These are phyloP conservation scores for Maccullochella peelii DNA, from an alignment of 2,113 vertebrate species.

Conservation along the genomic window DNA sequence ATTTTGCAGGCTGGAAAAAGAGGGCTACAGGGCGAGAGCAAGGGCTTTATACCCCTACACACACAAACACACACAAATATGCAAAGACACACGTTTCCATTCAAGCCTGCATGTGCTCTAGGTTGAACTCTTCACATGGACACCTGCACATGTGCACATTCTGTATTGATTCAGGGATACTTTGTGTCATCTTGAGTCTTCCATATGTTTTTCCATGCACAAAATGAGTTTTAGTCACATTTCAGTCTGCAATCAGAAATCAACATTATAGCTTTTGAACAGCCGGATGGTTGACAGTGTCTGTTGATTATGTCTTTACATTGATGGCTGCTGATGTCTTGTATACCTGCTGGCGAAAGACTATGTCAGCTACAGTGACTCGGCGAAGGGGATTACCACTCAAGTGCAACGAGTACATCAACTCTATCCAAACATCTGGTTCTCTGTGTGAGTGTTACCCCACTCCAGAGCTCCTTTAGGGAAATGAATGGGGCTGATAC, in stretches of 20 bases:
- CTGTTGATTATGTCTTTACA: conserved; percentile 41
- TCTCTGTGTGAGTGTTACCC: conserved; percentile 46
- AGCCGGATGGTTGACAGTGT: conserved; percentile 28
- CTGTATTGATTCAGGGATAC: background rate
- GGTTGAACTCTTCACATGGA: conserved; percentile 36
- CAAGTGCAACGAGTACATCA: conserved; percentile 46
- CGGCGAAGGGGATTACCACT: conserved; percentile 51
- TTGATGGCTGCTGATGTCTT: conserved; percentile 44
- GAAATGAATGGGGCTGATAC: conserved; percentile 61
- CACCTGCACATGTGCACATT: conserved; percentile 2
- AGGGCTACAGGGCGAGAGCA: conserved; percentile 54
- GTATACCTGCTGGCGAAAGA: conserved; percentile 47
- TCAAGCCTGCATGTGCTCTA: conserved; percentile 10
- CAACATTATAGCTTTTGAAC: background rate
- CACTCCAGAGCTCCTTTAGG: conserved; percentile 69
- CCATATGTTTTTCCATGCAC: background rate
- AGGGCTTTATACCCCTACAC: conserved; percentile 17
- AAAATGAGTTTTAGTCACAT: conserved; percentile 11
- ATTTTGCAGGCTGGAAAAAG: conserved; percentile 72
- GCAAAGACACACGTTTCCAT: conserved; percentile 24
- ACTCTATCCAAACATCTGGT: conserved; percentile 64
- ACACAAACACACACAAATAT: conserved; percentile 10
- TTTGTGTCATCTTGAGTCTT: background rate
- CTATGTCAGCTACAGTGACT: conserved; percentile 42
- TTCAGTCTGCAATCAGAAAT: conserved; percentile 12